Evolutionary conservation across 2,888 invertebrate species (phyloP).

Genomic region (Serrognathus titanus): DNA sequence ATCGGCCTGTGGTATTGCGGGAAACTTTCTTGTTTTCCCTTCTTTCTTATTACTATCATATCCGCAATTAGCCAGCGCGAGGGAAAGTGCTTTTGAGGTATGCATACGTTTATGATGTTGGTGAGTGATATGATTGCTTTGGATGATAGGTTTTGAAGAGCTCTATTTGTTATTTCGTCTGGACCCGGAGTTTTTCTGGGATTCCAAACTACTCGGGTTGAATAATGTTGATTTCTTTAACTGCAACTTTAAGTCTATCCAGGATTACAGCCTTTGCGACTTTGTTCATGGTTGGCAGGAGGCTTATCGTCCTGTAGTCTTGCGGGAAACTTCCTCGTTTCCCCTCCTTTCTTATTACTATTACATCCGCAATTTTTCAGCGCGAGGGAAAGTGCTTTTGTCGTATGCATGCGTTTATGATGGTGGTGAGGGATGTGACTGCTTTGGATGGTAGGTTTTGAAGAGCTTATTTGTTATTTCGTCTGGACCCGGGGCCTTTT

Average conservation of each 20-base stretch:
- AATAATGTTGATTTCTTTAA: conserved; percentile 8
- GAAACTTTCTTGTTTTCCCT: background rate
- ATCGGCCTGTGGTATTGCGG: conserved; percentile 8
- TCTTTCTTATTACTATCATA: background rate
- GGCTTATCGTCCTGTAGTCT: conserved; percentile 9
- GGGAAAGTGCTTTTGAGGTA: conserved; percentile 2
- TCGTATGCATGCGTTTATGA: background rate
- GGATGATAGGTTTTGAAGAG: background rate
- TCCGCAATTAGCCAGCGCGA: background rate
- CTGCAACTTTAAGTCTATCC: background rate
- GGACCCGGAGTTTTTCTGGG: too few relatives aligned
- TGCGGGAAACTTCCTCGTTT: background rate
- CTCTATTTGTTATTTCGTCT: too few relatives aligned
- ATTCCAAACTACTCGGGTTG: conserved; percentile 12
- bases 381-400: conserved; percentile 1
- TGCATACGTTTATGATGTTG: conserved; percentile 1
- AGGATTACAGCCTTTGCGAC: conserved; percentile 3
- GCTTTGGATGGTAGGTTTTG: background rate
- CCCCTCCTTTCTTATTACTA: background rate
- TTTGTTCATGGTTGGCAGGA: too few relatives aligned
- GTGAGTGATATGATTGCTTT: background rate
- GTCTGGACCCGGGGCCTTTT: too few relatives aligned
- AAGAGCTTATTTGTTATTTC: too few relatives aligned
- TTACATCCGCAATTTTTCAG: background rate
- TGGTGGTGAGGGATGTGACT: background rate